A percentile compares a stretch with the other conserved stretches of the same genome.
phyloP scores from a whole-genome alignment of 2,888 invertebrate species.

The Temnothorax ravouxi region DNA sequence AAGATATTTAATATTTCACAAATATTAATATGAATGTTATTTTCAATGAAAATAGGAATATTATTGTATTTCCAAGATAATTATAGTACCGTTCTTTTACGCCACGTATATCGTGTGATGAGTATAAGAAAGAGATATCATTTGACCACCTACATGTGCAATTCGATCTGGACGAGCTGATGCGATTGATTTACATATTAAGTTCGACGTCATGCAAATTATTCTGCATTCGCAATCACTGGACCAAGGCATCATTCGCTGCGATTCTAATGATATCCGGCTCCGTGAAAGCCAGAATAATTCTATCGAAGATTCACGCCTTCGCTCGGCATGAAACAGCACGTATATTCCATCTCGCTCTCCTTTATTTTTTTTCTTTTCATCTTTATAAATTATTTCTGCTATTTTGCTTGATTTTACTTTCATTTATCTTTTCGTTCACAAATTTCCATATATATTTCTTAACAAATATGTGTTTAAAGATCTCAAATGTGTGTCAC shows the following conservation, averaged over 20 bases:
- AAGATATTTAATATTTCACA: not conserved
- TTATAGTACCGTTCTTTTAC: not conserved
- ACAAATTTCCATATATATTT: not conserved
- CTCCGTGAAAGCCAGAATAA: conserved; percentile 22
- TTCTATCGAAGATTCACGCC: conserved; percentile 45
- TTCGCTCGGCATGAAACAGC: conserved; percentile 38
- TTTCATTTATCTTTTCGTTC: not conserved
- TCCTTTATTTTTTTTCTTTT: not conserved
- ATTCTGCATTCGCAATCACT: conserved; percentile 30
- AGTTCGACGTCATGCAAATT: conserved; percentile 47
- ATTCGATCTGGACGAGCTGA: conserved; percentile 26
- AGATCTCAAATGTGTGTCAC: not conserved
- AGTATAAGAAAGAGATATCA: conserved; percentile 9
- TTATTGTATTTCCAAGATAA: conserved; percentile 4
- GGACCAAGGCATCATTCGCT: conserved; percentile 49
- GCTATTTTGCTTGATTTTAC: not conserved
- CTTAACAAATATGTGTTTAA: not conserved
- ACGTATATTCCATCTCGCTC: conserved; percentile 10
- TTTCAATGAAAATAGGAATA: conserved; percentile 10
- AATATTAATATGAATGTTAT: conserved; percentile 20
- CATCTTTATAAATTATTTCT: conserved; percentile 16
- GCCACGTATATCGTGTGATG: no score
- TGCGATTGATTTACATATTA: conserved; percentile 54
- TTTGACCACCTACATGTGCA: conserved; percentile 16
- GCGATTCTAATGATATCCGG: conserved; percentile 61